Conservation (phyloP, 2,797 vertebrate species). For the Ctenosaura bakeri region DNA sequence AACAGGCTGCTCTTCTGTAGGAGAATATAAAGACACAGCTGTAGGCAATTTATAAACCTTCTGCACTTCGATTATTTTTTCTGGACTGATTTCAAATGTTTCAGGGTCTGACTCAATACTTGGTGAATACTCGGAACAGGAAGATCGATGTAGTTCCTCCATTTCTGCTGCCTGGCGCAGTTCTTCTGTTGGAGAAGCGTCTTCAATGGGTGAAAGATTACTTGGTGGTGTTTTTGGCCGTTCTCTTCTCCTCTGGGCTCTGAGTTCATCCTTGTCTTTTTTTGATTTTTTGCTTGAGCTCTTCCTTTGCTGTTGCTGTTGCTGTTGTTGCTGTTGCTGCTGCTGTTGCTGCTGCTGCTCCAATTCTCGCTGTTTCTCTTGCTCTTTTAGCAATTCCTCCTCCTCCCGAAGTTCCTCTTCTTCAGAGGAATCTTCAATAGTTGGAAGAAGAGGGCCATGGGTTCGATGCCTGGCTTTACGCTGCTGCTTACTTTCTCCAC, state of each 20-base stretch:
- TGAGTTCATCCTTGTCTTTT: constrained; percentile 97
- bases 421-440: constrained; percentile 96
- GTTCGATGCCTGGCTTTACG: constrained; percentile 93
- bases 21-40: constrained; percentile 92
- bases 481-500: constrained; percentile 91
- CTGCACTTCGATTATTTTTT: constrained; percentile 89
- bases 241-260: constrained; percentile 94
- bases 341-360: constrained; percentile 88
- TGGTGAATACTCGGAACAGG: constrained; percentile 91
- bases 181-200: constrained; percentile 89
- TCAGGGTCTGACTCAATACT: constrained; percentile 94
- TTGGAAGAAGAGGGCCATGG: constrained; percentile 89
- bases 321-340: constrained; percentile 82
- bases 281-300: constrained; percentile 96
- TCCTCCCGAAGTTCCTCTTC: constrained; percentile 94
- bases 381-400: constrained; percentile 93
- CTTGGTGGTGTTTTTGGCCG: constrained; percentile 94
- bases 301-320: constrained; percentile 80
- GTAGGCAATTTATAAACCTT: constrained; percentile 94
- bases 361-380: constrained; percentile 89
- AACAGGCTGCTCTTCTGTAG: constrained; percentile 87
- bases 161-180: constrained; percentile 86
- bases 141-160: constrained; percentile 88
- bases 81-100: constrained; percentile 94
- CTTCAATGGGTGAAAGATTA: constrained; percentile 94